Evolutionary conservation across 2,888 invertebrate genomes (phyloP).

Genomic region (Pherbina coryleti): DNA sequence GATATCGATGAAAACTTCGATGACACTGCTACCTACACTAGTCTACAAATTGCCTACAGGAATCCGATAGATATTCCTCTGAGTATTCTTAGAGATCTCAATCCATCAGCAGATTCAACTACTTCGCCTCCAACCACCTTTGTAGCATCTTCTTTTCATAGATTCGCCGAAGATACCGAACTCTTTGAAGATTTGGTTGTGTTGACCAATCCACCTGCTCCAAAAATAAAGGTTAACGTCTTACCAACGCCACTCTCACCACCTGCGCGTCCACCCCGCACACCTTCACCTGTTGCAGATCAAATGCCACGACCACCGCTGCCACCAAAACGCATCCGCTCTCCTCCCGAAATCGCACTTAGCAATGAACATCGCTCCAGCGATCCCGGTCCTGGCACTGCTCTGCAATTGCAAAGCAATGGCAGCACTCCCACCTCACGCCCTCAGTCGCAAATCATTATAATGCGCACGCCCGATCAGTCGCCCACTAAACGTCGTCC

Average conservation of each 20-base stretch:
- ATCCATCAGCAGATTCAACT: background rate
- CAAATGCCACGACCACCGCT: conserved; percentile 80
- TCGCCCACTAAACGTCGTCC: conserved; percentile 73
- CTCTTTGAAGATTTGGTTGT: conserved; percentile 69
- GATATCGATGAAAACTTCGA: conserved; percentile 78
- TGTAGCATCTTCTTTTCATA: conserved; percentile 28
- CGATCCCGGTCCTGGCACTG: conserved; percentile 38
- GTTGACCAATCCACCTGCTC: conserved; percentile 69
- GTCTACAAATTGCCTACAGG: conserved; percentile 86
- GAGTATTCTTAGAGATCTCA: conserved; percentile 70
- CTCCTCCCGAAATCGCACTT: background rate
- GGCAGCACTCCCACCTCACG: conserved; percentile 37
- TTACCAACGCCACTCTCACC: conserved; percentile 63
- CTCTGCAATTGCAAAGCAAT: background rate
- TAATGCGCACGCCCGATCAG: conserved; percentile 69
- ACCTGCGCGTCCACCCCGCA: conserved; percentile 59
- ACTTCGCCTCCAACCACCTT: background rate
- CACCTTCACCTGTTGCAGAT: conserved; percentile 63
- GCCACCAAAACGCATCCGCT: conserved; percentile 78
- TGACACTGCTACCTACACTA: conserved; percentile 85
- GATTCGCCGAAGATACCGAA: conserved; percentile 47
- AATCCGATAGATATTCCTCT: conserved; percentile 82
- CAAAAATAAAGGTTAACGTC: conserved; percentile 70
- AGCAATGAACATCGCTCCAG: conserved; percentile 44
- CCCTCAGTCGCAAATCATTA: conserved; percentile 66